Conservation (phyloP, 2,888 invertebrate species). For the Scelioninae gen. 1 region DNA sequence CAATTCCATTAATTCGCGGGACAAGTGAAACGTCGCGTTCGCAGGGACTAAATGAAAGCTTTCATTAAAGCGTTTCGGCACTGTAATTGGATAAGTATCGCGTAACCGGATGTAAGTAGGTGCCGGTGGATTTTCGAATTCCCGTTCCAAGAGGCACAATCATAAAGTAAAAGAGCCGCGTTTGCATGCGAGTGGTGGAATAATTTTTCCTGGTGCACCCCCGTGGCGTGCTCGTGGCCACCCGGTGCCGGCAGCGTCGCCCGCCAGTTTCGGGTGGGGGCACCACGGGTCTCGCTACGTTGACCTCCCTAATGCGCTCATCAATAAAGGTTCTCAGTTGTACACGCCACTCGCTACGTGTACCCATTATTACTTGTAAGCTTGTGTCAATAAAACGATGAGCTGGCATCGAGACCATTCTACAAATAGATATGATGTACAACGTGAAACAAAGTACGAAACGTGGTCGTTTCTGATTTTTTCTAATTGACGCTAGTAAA, state of each 20-base stretch:
- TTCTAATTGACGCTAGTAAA: no score
- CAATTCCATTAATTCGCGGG: slow-evolving; percentile 30
- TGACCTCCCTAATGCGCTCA: slow-evolving; percentile 63
- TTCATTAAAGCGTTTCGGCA: slow-evolving; percentile 36
- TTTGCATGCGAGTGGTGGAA: slow-evolving; percentile 74
- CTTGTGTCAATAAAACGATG: no score
- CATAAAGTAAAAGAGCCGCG: slow-evolving; percentile 42
- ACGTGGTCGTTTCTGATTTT: no score
- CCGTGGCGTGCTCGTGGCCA: slow-evolving; percentile 81
- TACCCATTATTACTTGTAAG: neutral
- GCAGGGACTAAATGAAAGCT: slow-evolving; percentile 11
- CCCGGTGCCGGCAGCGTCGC: slow-evolving; percentile 79
- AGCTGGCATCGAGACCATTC: no score
- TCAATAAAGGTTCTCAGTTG: slow-evolving; percentile 60
- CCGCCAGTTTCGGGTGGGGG: slow-evolving; percentile 71
- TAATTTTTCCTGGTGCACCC: slow-evolving; percentile 80
- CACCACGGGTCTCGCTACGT: slow-evolving; percentile 64
- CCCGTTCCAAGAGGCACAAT: slow-evolving; percentile 19
- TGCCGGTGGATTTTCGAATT: slow-evolving; percentile 47
- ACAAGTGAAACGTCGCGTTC: slow-evolving; percentile 13
- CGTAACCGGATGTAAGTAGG: slow-evolving; percentile 61
- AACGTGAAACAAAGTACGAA: no score
- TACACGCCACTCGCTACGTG: neutral
- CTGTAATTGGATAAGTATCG: slow-evolving; percentile 63
- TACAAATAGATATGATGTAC: no score